Evolutionary conservation across 2,797 vertebrate genomes (phyloP), one percentile per base, ranked within the genome.

Genomic region (Xenentodon cancila): DNA sequence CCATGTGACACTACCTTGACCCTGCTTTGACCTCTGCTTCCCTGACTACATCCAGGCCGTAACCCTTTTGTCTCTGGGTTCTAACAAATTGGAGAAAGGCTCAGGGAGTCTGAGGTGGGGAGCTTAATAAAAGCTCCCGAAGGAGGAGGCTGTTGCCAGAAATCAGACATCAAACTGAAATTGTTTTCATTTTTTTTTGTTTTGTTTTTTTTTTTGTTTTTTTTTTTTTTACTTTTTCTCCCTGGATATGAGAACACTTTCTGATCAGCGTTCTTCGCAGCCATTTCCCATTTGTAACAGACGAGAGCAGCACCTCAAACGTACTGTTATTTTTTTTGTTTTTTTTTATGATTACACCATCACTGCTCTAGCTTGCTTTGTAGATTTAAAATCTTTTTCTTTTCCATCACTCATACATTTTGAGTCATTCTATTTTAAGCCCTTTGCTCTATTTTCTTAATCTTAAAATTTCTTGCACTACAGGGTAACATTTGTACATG

Each of bases 1-100:
- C 53, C 11, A 13, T 64, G 46, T 83, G 71, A 80, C 76, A 62
- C 79, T 72, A 80, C 87, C 75, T 81, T 88, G 87, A 85, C 89
- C 74, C 48, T 5, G 44, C 54, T 57, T 68, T 84, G 85, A 79
- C 86, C 84, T 77, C 64, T 48, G 71, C 78, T 91, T 92, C 90
- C 90, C 86, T 51, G 68, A 86, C 79, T 89, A 89, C 87, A 91
- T 93, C 91, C 90, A 85, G 90, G 91, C 89, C 85, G 42, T 45
- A 67, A 82, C 89, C 74, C 67, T 75, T n/a, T 81, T 67, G 68
- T 75, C 81, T 81, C 77, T 80, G 75, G 68, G 48, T 79, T 78
- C 61, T 75, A 79, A 80, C 73, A 77, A 70, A 77, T 66, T 19
- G 56, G 59, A 64, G 49, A 46, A 17, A 21, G 46, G 60, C 51